phyloP scores from a whole-genome alignment of 2,797 vertebrate species.

The Liasis olivaceus region DNA sequence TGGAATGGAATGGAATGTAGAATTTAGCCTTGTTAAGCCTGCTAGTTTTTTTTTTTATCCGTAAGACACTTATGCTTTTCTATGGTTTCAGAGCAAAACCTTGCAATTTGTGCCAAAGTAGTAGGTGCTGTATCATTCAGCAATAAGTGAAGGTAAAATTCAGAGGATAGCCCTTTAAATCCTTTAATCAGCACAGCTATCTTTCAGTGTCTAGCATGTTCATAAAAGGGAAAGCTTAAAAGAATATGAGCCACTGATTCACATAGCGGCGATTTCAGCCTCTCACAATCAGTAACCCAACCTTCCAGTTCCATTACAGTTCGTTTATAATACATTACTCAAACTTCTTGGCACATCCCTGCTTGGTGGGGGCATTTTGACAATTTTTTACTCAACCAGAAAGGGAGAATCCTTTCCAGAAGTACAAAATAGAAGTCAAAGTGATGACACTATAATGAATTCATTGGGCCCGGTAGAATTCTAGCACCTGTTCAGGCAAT shows the following conservation, averaged over 20 bases:
- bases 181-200: too few species aligned
- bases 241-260: not conserved
- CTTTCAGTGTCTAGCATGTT: not conserved
- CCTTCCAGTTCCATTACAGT: not conserved
- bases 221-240: not conserved
- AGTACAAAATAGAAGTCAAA: not conserved
- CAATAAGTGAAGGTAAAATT: too few species aligned
- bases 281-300: not conserved
- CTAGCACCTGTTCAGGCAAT: not conserved
- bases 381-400: not conserved
- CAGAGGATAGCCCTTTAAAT: too few species aligned
- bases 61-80: too few species aligned
- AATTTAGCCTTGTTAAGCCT: too few species aligned
- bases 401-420: not conserved
- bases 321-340: constrained; percentile 29
- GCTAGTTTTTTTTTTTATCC: too few species aligned
- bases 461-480: not conserved
- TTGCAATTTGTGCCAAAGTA: too few species aligned
- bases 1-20: too few species aligned
- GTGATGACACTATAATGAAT: not conserved
- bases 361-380: not conserved
- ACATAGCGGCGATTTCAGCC: not conserved
- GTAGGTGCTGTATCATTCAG: too few species aligned
- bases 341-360: not conserved
- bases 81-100: too few species aligned